Conservation (phyloP, 2,888 invertebrate genomes). For the Oscheius onirici region DNA sequence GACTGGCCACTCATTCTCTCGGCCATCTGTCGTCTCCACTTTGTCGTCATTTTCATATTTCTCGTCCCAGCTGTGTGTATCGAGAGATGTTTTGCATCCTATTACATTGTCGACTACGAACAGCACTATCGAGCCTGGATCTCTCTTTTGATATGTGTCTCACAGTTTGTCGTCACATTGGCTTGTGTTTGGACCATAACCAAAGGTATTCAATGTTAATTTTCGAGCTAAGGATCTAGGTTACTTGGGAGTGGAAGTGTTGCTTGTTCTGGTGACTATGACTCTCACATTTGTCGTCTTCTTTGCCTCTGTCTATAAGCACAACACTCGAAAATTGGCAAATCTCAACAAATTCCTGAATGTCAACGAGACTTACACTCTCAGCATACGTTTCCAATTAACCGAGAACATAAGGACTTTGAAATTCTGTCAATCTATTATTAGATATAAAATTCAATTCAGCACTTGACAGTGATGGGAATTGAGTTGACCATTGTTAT, state of each 20-base stretch:
- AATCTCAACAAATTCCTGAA: slow-evolving; percentile 3
- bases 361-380: not conserved
- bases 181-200: not conserved
- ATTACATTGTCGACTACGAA: slow-evolving; percentile 15
- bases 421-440: too few relatives aligned
- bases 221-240: slow-evolving; percentile 8
- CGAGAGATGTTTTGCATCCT: slow-evolving; percentile 24
- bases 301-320: slow-evolving; percentile 1
- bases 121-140: not conserved
- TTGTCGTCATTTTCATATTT: slow-evolving; percentile 4
- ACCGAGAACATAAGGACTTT: slow-evolving; percentile 17
- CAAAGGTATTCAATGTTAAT: slow-evolving; percentile 1
- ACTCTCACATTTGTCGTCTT: not conserved
- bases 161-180: not conserved
- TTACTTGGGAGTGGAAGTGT: slow-evolving; percentile 6
- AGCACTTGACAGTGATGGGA: slow-evolving; percentile 6
- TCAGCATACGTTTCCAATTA: slow-evolving; percentile 18
- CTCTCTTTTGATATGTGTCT: not conserved
- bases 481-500: not conserved
- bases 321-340: not conserved
- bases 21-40: slow-evolving; percentile 11
- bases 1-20: slow-evolving; percentile 18
- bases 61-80: slow-evolving; percentile 2
- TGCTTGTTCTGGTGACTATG: not conserved
- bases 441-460: not conserved